These are phyloP conservation scores for Trematocara caparti DNA, from an alignment of 2,797 vertebrate species.

Conservation along the genomic window DNA sequence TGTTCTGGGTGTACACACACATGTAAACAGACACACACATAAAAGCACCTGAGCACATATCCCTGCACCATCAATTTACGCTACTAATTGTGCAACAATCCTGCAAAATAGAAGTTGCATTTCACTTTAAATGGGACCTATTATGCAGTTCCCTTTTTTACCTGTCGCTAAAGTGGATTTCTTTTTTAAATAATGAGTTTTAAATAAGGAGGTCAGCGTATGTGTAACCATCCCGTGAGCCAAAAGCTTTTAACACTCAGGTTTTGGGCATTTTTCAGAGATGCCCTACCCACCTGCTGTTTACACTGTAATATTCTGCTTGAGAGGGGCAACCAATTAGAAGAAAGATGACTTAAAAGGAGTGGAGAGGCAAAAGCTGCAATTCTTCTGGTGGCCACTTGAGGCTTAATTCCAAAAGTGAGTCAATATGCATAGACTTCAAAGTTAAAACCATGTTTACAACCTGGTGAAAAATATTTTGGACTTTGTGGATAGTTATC, in stretches of 20 bases:
- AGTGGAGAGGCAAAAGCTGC: background rate
- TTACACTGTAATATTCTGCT: background rate
- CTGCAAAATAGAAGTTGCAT: slow-evolving; percentile 13
- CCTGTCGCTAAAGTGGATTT: background rate
- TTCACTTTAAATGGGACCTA: slow-evolving; percentile 11
- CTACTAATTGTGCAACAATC: slow-evolving; percentile 23
- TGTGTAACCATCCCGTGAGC: background rate
- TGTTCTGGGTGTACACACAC: background rate
- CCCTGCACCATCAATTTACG: slow-evolving; percentile 10
- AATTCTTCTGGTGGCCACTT: background rate
- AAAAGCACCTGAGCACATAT: slow-evolving; percentile 3
- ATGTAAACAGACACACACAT: background rate
- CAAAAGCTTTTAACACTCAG: background rate
- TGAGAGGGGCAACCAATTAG: background rate
- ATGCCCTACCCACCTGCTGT: background rate
- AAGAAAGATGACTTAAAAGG: background rate
- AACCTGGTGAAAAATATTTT: background rate
- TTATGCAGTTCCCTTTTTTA: background rate
- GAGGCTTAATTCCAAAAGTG: background rate
- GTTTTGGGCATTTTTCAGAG: background rate
- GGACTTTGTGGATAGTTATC: background rate
- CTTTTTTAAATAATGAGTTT: background rate
- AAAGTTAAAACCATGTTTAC: background rate
- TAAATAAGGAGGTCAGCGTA: background rate
- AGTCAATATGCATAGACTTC: background rate